phyloP scores from a whole-genome alignment of 1,140 invertebrate genomes.

The Agrilus planipennis region DNA sequence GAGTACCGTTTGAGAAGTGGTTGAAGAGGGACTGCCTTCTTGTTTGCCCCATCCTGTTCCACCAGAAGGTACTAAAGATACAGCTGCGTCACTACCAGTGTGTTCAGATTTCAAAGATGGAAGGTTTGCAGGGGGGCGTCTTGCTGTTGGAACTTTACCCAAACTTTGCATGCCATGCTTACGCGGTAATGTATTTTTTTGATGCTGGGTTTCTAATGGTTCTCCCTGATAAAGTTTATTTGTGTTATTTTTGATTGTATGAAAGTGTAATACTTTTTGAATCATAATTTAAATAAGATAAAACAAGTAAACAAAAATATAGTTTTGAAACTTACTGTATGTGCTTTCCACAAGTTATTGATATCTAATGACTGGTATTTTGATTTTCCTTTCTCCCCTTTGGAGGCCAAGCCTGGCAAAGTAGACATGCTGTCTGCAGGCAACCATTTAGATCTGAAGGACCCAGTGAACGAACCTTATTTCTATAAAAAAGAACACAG shows the following conservation, averaged over 20 bases:
- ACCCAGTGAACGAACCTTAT: constrained; percentile 71
- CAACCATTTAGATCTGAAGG: constrained; percentile 70
- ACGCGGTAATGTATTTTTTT: constrained; percentile 75
- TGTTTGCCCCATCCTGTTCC: constrained; percentile 34
- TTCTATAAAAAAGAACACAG: constrained; percentile 38
- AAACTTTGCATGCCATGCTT: constrained; percentile 98
- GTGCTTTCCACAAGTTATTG: constrained; percentile 89
- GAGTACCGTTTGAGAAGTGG: constrained; percentile 14
- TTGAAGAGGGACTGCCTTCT: constrained; percentile 19
- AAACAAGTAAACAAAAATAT: constrained; percentile 1
- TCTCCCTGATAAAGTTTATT: constrained; percentile 61
- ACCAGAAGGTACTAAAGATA: constrained; percentile 32
- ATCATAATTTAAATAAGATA: too few species aligned
- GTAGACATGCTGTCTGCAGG: constrained; percentile 45
- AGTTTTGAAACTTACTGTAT: constrained; percentile 50
- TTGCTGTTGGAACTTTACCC: constrained; percentile 91
- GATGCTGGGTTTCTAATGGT: constrained; percentile 72
- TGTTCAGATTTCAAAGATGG: constrained; percentile 92
- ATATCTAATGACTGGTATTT: constrained; percentile 95
- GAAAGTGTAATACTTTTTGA: neutral
- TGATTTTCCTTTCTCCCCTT: constrained; percentile 86
- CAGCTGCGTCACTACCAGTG: constrained; percentile 31
- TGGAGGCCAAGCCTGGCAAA: constrained; percentile 35
- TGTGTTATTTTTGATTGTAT: too few species aligned
- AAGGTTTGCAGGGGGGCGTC: constrained; percentile 91